A percentile compares a stretch with the other conserved stretches of the same genome.
Conservation (phyloP, 2,113 vertebrate genomes). For the Labeo catla region DNA sequence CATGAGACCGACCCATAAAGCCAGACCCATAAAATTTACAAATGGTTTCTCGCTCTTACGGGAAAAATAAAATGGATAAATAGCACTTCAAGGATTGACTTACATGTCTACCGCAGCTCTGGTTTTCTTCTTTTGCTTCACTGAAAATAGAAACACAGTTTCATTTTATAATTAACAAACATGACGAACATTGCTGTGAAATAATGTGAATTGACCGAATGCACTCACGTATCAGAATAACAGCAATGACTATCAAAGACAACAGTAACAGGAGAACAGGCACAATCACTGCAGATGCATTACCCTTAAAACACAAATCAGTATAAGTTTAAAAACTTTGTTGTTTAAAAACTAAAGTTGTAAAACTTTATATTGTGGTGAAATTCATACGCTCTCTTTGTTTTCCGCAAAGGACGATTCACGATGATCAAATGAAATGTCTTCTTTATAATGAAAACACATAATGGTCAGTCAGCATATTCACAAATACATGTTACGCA, state of each 20-base stretch:
- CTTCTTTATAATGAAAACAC: background rate
- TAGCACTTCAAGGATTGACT: conserved; percentile 40
- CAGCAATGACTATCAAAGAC: conserved; percentile 1
- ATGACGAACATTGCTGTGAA: background rate
- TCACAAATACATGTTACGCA: background rate
- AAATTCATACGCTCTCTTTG: background rate
- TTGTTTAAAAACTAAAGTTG: no score
- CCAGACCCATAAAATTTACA: no score
- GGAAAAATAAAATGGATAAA: background rate
- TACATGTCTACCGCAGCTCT: conserved; percentile 36
- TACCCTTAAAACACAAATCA: conserved; percentile 36
- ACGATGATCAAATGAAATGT: background rate
- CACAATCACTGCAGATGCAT: conserved; percentile 29
- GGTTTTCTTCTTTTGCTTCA: conserved; percentile 49
- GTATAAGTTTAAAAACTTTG: no score
- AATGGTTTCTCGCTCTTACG: no score
- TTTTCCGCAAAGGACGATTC: background rate
- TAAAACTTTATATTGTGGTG: background rate
- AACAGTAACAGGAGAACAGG: conserved; percentile 44
- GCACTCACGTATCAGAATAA: conserved; percentile 35
- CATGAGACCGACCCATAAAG: no score
- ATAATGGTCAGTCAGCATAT: background rate
- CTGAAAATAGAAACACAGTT: conserved; percentile 31
- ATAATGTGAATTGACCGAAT: background rate
- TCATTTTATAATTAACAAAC: background rate